These are phyloP conservation scores for Drosophila ohnishii DNA, from an alignment of 1,140 invertebrate genomes.

Conservation along the genomic window DNA sequence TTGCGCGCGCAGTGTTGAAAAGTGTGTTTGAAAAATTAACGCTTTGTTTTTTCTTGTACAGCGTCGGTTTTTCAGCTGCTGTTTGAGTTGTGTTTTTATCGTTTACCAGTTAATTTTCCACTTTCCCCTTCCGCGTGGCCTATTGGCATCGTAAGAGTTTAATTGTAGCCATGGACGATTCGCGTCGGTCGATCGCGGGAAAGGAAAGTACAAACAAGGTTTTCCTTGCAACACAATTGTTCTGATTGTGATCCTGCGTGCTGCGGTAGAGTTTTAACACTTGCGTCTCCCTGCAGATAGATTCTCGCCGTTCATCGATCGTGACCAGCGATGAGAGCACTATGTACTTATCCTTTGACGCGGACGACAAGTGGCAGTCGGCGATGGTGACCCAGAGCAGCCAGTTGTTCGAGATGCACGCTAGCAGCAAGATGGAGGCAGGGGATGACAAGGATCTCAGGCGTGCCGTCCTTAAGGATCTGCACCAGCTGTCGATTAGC, in stretches of 20 bases:
- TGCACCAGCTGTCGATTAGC: slow-evolving; percentile 20
- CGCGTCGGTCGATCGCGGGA: slow-evolving; percentile 44
- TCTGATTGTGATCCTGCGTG: not conserved
- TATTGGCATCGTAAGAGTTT: not conserved
- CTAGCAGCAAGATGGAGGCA: slow-evolving; percentile 40
- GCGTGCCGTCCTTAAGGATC: slow-evolving; percentile 38
- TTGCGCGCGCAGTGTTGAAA: slow-evolving; percentile 59
- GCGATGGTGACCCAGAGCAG: slow-evolving; percentile 43
- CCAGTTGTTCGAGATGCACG: slow-evolving; percentile 55
- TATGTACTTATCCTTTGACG: slow-evolving; percentile 77
- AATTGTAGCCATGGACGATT: slow-evolving; percentile 56
- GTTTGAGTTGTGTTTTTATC: slow-evolving; percentile 9
- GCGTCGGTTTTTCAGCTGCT: slow-evolving; percentile 49
- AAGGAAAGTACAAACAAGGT: slow-evolving; percentile 16
- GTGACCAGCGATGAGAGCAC: slow-evolving; percentile 58
- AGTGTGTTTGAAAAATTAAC: slow-evolving; percentile 72
- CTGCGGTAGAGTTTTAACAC: not conserved
- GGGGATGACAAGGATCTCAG: slow-evolving; percentile 48
- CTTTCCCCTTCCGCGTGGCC: not conserved
- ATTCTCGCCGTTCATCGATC: slow-evolving; percentile 53
- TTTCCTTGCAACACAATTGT: not conserved
- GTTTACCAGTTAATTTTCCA: not conserved
- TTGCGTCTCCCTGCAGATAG: slow-evolving; percentile 2
- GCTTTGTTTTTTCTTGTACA: slow-evolving; percentile 64
- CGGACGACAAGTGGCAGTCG: slow-evolving; percentile 68